Base-by-base conservation (phyloP, 2,113 vertebrate species). In the Amazona vittata region DNA sequence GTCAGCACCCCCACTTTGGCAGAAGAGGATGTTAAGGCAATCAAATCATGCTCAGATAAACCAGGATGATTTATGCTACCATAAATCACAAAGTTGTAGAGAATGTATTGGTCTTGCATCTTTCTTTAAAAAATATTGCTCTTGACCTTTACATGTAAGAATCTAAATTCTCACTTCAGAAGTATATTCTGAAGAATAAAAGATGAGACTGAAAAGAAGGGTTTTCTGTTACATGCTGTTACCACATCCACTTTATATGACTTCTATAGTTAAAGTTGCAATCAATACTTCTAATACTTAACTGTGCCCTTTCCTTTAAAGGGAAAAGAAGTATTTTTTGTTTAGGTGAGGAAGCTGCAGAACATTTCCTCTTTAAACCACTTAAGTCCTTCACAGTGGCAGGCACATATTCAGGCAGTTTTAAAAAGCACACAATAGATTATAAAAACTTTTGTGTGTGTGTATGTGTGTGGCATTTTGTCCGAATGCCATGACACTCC, bases 161-260 rank as follows among this genome's bases (percentile, higher is more conserved):
- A 10, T 33, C 50, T 76, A 63, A 67, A 49, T 50, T 31, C 5
- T 64, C 22, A 28, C 26, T 86, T 94, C 35, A 90, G 60, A 74
- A 92, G 77, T 44, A 53, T 4, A 26, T 68, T 75, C 33, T 70
- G 29, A 79, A 88, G n/a, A 55, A 81, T n/a, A 70, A 92, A 50
- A 71, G 41, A 39, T 25, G 10, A 53, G 29, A n/a, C 13, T 35
- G 22, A 44, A 86, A 94, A 78, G 10, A 81, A 84, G 11, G 60
- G 62, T 41, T 85, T 88, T 64, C 77, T 73, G 13, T 60, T 31
- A 26, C 8, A 24, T 37, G 47, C 24, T 75, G 19, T 71, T 52
- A 53, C 22, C 6, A 35, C 11, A 16, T 46, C 31, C 6, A 1
- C 17, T 57, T 11, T 55, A 12, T n/a, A 33, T 0, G 1, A 35